Evolutionary conservation across 2,888 invertebrate species (phyloP).

Genomic region (Pantelozetes paolii): DNA sequence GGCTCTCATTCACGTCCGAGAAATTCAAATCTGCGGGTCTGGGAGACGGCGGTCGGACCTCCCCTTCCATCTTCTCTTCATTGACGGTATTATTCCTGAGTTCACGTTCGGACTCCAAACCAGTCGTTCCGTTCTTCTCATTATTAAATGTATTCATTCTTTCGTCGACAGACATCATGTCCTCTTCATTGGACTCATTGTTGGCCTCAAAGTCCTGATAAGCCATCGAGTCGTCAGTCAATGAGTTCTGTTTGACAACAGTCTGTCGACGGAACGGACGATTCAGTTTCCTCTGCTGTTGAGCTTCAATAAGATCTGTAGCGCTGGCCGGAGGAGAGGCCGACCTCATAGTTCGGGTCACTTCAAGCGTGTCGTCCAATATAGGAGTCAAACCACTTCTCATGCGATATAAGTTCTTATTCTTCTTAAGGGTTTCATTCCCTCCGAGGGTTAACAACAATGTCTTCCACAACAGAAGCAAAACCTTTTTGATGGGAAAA

Average conservation of each 20-base stretch:
- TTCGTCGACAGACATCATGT: slow-evolving; percentile 54
- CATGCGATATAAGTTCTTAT: slow-evolving; percentile 61
- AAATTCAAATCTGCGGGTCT: slow-evolving; percentile 55
- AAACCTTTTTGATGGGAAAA: slow-evolving; percentile 97
- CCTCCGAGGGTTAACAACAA: slow-evolving; percentile 86
- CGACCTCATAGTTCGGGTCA: slow-evolving; percentile 87
- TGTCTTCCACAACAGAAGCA: slow-evolving; percentile 91
- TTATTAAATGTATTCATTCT: slow-evolving; percentile 47
- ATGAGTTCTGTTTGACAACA: slow-evolving; percentile 84
- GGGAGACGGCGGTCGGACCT: slow-evolving; percentile 57
- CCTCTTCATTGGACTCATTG: slow-evolving; percentile 55
- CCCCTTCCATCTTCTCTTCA: slow-evolving; percentile 49
- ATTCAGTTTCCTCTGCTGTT: slow-evolving; percentile 70
- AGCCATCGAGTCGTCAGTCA: slow-evolving; percentile 62
- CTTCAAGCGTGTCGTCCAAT: slow-evolving; percentile 88
- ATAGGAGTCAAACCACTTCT: slow-evolving; percentile 68
- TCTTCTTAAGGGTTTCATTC: slow-evolving; percentile 70
- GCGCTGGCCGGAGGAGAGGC: slow-evolving; percentile 92
- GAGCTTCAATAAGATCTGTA: slow-evolving; percentile 78
- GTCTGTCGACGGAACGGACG: slow-evolving; percentile 58
- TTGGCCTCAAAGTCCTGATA: slow-evolving; percentile 59
- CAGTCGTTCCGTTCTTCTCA: not conserved
- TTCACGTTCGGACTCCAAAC: slow-evolving; percentile 14
- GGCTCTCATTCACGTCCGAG: not conserved
- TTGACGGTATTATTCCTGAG: slow-evolving; percentile 21